Evolutionary conservation across 2,113 vertebrate species (phyloP), one percentile per base, ranked within the genome.

Genomic region (Numida meleagris): DNA sequence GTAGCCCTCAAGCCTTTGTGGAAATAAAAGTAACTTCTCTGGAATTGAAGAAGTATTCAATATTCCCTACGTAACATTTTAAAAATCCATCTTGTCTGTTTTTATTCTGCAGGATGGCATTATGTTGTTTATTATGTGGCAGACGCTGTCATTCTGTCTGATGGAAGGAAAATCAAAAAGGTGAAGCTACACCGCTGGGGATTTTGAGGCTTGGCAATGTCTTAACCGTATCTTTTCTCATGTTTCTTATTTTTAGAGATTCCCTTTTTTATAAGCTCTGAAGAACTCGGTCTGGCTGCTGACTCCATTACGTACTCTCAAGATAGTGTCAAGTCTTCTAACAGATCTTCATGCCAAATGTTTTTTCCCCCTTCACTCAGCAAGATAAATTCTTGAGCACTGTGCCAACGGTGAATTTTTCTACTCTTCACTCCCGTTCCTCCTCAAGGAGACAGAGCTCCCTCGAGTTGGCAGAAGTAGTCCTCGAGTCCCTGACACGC

Each of bases 61-160:
- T 0, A 19, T 53, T 63, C 9, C 14, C 36, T 68, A 14, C 3
- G 3, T 8, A 4, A 9, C 1, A 2, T 40, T 43, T 63, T 34
- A 58, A 55, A 40, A 74, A 36, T 27, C 10, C 55, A 53, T 3
- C 12, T 31, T 14, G 9, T 5, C 33, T 36, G 16, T 29, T 36
- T 71, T 18, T 21, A 1, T 29, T 63, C 58, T 63, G 25, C 36
- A 16, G 73, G 40, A 27, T 31, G 51, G 25, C 25, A 7, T 33
- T 25, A 2, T 48, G 31, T 8, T 19, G 61, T 27, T 73, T 31
- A 2, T 55, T 13, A 2, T 2, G 9, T 29, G 62, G 14, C 70
- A 77, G 42, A 15, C 2, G 0, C n/a, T 27, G 58, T 33, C 27
- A 2, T 24, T 63, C 57, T 50, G 6, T 3, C 0, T n/a, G 10